Evolutionary conservation across 2,797 vertebrate genomes (phyloP), one percentile per base, ranked within the genome.

Genomic region (Erethizon dorsatum): DNA sequence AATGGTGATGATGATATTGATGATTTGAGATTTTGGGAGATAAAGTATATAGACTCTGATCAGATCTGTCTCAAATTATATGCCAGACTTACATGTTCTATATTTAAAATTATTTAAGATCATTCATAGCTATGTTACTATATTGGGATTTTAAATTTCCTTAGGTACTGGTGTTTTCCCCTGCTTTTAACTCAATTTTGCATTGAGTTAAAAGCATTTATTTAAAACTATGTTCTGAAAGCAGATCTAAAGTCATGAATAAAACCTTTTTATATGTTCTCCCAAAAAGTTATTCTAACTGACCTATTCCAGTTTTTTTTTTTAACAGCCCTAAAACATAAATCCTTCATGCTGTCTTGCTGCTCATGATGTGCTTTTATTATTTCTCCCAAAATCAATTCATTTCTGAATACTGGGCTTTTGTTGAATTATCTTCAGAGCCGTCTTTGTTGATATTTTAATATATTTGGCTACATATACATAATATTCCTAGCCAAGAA

Each of bases 381-480:
- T 82, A 31, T 92, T 92, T 59, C 71, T 95, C 31, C 50, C 17
- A 14, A 95, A 93, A 50, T 87, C 79, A 91, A 47, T 84, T 94
- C 83, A 73, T 84, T 57, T 90, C 75, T 85, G 84, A 57, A 93
- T 91, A 50, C n/a, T 89, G 75, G 69, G 41, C 71, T 96, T 95
- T 56, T 69, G 82, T 75, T 63, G 17, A 86, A 87, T 77, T 94
- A 79, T 59, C 73, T 92, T 75, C 83, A 94, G 86, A 77, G 31
- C 67, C 41, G 50, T 89, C 90, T 97, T 82, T 80, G 91, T 96
- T 71, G 88, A 33, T 67, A 65, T 82, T 96, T 80, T 83, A 93
- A 96, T 96, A 52, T 33, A 33, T 85, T 96, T 96, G 97, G 94
- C 96, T 71, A 59, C 4, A 73, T 14, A 24, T n/a, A 15, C 54